These are phyloP conservation scores for Parnassius smintheus DNA, from an alignment of 2,888 invertebrate genomes.

Conservation along the genomic window DNA sequence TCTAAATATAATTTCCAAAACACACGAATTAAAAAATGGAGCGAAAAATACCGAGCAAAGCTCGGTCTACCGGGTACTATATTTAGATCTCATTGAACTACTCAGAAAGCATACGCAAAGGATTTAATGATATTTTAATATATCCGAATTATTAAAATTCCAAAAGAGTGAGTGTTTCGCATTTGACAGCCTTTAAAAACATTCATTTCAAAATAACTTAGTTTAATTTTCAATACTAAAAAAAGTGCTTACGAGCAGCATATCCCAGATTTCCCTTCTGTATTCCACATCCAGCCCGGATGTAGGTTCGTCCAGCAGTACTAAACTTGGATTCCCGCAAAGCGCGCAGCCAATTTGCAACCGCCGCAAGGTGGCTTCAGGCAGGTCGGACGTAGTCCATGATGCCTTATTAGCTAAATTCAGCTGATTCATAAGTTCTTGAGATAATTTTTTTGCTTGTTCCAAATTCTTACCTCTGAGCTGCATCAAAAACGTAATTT, in stretches of 20 bases:
- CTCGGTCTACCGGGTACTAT: too few relatives aligned
- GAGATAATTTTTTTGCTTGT: slow-evolving; percentile 5
- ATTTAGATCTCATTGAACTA: too few relatives aligned
- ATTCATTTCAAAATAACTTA: too few relatives aligned
- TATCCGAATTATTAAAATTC: too few relatives aligned
- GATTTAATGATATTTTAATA: too few relatives aligned
- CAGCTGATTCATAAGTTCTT: slow-evolving; percentile 23
- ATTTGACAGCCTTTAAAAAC: too few relatives aligned
- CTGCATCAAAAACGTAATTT: neutral
- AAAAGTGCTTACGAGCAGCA: slow-evolving; percentile 16
- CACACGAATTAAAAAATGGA: too few relatives aligned
- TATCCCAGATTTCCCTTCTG: slow-evolving; percentile 88
- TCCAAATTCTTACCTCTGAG: slow-evolving; percentile 8
- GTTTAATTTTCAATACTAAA: neutral
- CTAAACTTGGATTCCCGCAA: slow-evolving; percentile 83
- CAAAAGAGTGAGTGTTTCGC: too few relatives aligned
- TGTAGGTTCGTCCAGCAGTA: slow-evolving; percentile 88
- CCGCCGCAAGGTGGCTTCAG: slow-evolving; percentile 93
- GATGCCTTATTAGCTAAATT: slow-evolving; percentile 78
- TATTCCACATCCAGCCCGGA: slow-evolving; percentile 92
- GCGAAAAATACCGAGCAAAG: too few relatives aligned
- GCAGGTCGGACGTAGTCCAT: slow-evolving; percentile 82
- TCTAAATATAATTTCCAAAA: too few relatives aligned
- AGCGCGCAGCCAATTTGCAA: slow-evolving; percentile 91
- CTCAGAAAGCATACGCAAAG: too few relatives aligned